Conservation (phyloP, 2,888 invertebrate species). For the Esperia sulphurella region DNA sequence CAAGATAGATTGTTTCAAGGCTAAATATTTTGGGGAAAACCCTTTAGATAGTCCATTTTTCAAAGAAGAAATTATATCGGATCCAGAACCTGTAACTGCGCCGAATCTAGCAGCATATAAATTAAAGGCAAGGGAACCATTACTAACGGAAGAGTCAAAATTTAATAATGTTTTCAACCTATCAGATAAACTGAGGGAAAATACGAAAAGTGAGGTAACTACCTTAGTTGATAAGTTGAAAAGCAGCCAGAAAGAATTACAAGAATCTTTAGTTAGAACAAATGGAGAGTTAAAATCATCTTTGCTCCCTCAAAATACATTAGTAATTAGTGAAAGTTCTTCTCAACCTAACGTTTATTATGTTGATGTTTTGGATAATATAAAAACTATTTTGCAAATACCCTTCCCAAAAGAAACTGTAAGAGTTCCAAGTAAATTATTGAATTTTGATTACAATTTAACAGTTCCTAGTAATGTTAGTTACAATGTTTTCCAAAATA, state of each 20-base stretch:
- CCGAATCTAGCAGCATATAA: slow-evolving; percentile 36
- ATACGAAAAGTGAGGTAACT: slow-evolving; percentile 25
- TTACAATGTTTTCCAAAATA: slow-evolving; percentile 31
- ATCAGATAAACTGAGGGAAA: slow-evolving; percentile 17
- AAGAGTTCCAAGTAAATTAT: not conserved
- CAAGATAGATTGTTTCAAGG: slow-evolving; percentile 86
- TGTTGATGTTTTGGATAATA: slow-evolving; percentile 69
- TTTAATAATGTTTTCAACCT: slow-evolving; percentile 11
- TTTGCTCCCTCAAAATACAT: slow-evolving; percentile 11
- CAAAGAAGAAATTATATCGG: slow-evolving; percentile 71
- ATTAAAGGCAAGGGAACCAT: slow-evolving; percentile 17
- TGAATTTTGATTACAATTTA: slow-evolving; percentile 4
- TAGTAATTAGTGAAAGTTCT: slow-evolving; percentile 13
- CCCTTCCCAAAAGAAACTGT: slow-evolving; percentile 1
- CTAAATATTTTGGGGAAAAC: slow-evolving; percentile 86
- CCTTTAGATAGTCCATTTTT: slow-evolving; percentile 88
- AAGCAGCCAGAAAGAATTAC: slow-evolving; percentile 21
- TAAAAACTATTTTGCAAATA: slow-evolving; percentile 29
- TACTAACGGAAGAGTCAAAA: slow-evolving; percentile 14
- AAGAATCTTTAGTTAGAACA: slow-evolving; percentile 19
- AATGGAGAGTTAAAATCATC: slow-evolving; percentile 17
- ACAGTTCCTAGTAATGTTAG: slow-evolving; percentile 19
- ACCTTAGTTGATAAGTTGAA: slow-evolving; percentile 33
- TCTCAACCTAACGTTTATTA: slow-evolving; percentile 57
- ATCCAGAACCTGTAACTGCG: slow-evolving; percentile 60